A percentile compares a stretch with the other conserved stretches of the same genome.
Conservation (phyloP, 2,113 vertebrate genomes). For the Mesoclemmys tuberculata region DNA sequence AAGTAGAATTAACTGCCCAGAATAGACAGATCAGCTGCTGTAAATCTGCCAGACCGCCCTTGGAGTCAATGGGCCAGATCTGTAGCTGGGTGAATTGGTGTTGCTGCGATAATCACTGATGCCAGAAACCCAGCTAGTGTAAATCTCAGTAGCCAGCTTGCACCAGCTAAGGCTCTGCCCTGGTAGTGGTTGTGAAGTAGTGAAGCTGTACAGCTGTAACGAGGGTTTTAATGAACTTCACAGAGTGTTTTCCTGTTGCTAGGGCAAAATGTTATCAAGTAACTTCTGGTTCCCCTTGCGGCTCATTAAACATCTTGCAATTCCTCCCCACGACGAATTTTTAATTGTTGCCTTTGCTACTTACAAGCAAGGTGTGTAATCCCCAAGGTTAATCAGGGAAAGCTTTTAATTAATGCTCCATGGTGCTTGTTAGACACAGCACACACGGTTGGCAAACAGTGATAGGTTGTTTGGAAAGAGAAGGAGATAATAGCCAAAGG, state of each 20-base stretch:
- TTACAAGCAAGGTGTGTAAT: not conserved
- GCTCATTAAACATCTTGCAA: not conserved
- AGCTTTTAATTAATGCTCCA: not conserved
- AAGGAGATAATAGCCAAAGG: not conserved
- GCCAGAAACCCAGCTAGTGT: not conserved
- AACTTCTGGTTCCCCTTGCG: not conserved
- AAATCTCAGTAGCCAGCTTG: not conserved
- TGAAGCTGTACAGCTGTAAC: not conserved
- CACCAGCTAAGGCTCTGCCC: not conserved
- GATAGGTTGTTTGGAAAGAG: not conserved
- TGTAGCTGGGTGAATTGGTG: not conserved
- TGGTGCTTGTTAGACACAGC: not conserved
- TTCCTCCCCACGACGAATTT: not conserved
- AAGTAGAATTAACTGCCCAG: not conserved
- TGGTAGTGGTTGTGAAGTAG: not conserved
- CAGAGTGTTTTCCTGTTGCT: not conserved
- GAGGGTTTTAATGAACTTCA: not conserved
- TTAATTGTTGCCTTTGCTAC: not conserved
- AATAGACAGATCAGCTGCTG: not conserved
- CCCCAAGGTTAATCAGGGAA: not conserved
- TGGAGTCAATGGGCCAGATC: not conserved
- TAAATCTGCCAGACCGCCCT: not conserved
- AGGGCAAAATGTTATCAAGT: not conserved
- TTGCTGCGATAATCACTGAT: not conserved
- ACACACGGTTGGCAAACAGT: not conserved